phyloP scores from a whole-genome alignment of 2,113 vertebrate species.

The Bombycilla garrulus region DNA sequence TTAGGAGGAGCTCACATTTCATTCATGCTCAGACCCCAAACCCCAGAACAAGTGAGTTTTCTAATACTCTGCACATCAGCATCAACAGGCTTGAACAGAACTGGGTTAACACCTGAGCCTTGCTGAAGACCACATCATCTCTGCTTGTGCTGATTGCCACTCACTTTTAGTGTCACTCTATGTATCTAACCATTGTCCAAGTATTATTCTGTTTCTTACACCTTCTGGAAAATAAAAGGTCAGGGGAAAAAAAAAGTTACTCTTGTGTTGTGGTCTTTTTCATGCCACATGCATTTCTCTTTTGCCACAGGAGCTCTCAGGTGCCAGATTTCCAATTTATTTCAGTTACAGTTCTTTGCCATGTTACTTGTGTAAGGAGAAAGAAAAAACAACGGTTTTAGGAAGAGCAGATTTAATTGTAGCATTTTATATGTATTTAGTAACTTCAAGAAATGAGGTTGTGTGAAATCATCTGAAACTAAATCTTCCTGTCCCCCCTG shows the following conservation, averaged over 20 bases:
- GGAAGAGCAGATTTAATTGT: neutral
- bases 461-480: neutral
- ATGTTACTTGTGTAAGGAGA: neutral
- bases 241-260: rapidly evolving
- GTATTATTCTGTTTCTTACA: neutral
- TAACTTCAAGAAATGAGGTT: neutral
- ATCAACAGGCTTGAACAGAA: neutral
- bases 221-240: neutral
- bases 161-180: neutral
- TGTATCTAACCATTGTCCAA: neutral
- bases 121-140: neutral
- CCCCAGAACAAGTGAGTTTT: neutral
- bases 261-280: neutral
- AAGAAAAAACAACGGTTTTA: neutral
- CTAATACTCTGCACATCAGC: neutral
- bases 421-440: neutral
- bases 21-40: neutral
- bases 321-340: neutral
- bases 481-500: neutral
- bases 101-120: neutral
- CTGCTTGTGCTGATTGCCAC: neutral
- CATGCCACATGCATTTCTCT: neutral
- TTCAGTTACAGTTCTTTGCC: neutral
- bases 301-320: neutral
- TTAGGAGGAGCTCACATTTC: neutral